Percentiles rank a stretch among this genome's conserved stretches.
Conservation (phyloP, 2,113 vertebrate species). For the Rhinoderma darwinii region DNA sequence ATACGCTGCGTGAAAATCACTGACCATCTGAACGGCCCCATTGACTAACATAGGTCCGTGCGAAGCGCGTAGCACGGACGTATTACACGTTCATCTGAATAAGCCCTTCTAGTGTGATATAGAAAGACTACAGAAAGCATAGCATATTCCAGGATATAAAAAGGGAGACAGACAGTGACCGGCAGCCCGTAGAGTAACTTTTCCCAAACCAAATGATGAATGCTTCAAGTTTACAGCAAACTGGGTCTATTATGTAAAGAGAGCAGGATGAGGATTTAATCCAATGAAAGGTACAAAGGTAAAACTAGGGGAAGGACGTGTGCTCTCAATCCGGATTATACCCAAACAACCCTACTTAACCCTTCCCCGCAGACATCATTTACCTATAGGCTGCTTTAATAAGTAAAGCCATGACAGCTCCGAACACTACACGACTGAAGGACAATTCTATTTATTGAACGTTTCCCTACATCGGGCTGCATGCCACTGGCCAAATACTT, state of each 20-base stretch:
- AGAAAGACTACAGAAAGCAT: background rate
- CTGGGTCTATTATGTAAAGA: conserved; percentile 52
- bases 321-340: conserved; percentile 53
- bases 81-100: too few relatives aligned
- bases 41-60: too few relatives aligned
- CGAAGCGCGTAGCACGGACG: too few relatives aligned
- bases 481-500: background rate
- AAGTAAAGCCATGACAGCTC: conserved; percentile 12
- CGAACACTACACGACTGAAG: background rate
- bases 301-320: conserved; percentile 43
- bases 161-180: background rate
- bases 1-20: too few relatives aligned
- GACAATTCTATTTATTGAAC: background rate
- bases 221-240: background rate
- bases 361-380: conserved; percentile 12
- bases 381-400: background rate
- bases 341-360: conserved; percentile 47
- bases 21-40: too few relatives aligned
- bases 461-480: background rate
- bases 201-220: background rate
- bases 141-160: background rate
- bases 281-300: conserved; percentile 53
- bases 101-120: too few relatives aligned
- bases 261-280: conserved; percentile 52
- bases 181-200: background rate